A percentile compares a stretch with the other conserved stretches of the same genome.
These are phyloP conservation scores for Pentamera pediparva DNA, from an alignment of 53 echinoderm and acorn worm species.

Conservation along the genomic window DNA sequence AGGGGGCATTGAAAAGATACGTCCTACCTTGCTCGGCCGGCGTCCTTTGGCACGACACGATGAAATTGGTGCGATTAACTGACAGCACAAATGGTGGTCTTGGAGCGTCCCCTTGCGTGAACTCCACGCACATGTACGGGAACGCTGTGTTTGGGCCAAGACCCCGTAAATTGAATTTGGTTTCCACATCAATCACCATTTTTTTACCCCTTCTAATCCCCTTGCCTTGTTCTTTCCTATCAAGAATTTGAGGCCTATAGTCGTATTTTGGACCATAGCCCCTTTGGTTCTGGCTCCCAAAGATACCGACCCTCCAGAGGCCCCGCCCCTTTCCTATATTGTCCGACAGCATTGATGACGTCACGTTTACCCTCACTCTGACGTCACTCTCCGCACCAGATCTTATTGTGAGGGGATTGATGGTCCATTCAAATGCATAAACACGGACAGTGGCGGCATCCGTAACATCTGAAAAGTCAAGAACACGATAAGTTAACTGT, in stretches of 20 bases:
- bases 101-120: conserved; percentile 61
- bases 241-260: conserved; percentile 56
- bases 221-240: conserved; percentile 29
- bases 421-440: conserved; percentile 33
- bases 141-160: conserved; percentile 53
- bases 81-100: conserved; percentile 55
- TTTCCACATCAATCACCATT: conserved; percentile 39
- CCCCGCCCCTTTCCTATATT: conserved; percentile 37
- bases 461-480: conserved; percentile 26
- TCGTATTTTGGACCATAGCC: conserved; percentile 38
- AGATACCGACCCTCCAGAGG: conserved; percentile 76
- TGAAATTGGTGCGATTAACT: conserved; percentile 23
- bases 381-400: conserved; percentile 29
- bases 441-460: conserved; percentile 27
- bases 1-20: not conserved
- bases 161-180: conserved; percentile 43
- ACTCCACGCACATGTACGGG: conserved; percentile 65
- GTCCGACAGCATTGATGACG: conserved; percentile 15
- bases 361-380: conserved; percentile 30
- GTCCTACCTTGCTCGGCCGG: conserved; percentile 25
- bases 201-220: conserved; percentile 16
- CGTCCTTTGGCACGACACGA: conserved; percentile 35
- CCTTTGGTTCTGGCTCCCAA: conserved; percentile 51
- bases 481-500: too few relatives aligned
- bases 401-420: conserved; percentile 22